Evolutionary conservation across 2,113 vertebrate genomes (phyloP).

Genomic region (Morone chrysops): DNA sequence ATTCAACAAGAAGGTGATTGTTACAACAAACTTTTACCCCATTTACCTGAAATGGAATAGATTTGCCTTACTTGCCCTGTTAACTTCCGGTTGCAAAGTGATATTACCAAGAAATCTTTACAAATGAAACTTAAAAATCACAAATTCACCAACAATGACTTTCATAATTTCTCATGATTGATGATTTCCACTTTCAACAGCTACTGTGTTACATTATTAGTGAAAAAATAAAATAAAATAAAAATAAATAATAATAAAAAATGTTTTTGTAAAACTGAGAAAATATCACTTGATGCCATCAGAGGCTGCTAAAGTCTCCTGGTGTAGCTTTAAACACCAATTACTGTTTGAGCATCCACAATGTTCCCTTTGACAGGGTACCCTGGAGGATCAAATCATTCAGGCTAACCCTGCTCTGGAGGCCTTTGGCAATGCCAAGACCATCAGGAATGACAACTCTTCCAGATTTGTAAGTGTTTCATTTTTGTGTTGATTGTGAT

Average conservation of each 20-base stretch:
- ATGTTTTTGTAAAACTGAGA: neutral
- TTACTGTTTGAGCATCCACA: neutral
- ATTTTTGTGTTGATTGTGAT: neutral
- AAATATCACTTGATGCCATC: neutral
- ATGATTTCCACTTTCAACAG: neutral
- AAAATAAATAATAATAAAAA: no score
- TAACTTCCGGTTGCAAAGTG: neutral
- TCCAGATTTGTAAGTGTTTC: slow-evolving; percentile 88
- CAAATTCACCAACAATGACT: neutral
- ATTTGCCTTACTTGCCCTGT: neutral
- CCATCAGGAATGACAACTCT: slow-evolving; percentile 93
- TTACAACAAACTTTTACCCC: neutral
- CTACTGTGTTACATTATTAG: neutral
- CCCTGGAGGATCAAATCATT: slow-evolving; percentile 91
- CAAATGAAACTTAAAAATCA: neutral
- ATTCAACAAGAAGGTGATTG: neutral
- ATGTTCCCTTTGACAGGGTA: slow-evolving; percentile 81
- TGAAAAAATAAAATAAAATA: neutral
- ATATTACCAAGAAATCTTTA: no score
- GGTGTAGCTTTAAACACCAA: neutral
- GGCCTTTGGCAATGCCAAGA: slow-evolving; percentile 92
- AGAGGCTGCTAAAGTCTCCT: neutral
- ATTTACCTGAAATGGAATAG: neutral
- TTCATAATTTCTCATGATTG: neutral
- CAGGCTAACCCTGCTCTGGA: slow-evolving; percentile 91